A percentile compares a stretch with the other conserved stretches of the same genome.
phyloP scores from a whole-genome alignment of 2,113 vertebrate genomes.

The Xyliphius kryptos region DNA sequence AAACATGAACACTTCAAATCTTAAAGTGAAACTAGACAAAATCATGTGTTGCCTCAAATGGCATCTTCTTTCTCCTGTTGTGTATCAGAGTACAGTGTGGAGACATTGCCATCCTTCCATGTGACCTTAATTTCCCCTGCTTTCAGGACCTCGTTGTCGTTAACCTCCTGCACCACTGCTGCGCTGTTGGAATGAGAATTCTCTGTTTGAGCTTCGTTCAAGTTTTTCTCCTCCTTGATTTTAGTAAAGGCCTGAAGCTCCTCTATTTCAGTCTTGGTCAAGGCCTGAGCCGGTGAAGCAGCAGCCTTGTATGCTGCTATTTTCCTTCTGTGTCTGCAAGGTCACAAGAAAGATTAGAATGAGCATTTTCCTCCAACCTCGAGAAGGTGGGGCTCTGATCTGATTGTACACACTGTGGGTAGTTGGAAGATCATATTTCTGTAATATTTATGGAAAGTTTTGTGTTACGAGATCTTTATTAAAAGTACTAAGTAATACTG shows the following conservation, averaged over 20 bases:
- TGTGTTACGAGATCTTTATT: background rate
- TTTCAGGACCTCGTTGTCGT: conserved; percentile 28
- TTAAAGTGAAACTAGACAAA: too few relatives aligned
- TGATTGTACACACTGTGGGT: background rate
- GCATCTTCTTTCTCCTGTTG: conserved; percentile 11
- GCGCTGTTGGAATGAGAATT: conserved; percentile 10
- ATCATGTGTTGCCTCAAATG: too few relatives aligned
- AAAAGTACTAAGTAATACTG: conserved; percentile 34
- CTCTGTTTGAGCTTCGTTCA: background rate
- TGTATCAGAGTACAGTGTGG: conserved; percentile 48
- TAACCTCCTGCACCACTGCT: background rate
- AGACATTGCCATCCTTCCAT: conserved; percentile 66
- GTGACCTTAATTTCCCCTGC: conserved; percentile 56
- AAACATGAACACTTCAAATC: too few relatives aligned
- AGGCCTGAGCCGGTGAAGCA: background rate
- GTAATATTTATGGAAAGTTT: background rate
- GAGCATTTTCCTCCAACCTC: background rate
- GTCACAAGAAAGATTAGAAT: background rate
- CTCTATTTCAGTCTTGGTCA: background rate
- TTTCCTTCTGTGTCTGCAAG: conserved; percentile 69
- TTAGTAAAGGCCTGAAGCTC: conserved; percentile 49
- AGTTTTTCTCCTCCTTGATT: conserved; percentile 15
- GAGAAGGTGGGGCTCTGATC: background rate
- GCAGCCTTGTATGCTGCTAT: conserved; percentile 41
- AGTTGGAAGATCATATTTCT: background rate